Evolutionary conservation across 2,113 vertebrate species (phyloP), one percentile per base, ranked within the genome.

Genomic region (Nothobranchius furzeri): DNA sequence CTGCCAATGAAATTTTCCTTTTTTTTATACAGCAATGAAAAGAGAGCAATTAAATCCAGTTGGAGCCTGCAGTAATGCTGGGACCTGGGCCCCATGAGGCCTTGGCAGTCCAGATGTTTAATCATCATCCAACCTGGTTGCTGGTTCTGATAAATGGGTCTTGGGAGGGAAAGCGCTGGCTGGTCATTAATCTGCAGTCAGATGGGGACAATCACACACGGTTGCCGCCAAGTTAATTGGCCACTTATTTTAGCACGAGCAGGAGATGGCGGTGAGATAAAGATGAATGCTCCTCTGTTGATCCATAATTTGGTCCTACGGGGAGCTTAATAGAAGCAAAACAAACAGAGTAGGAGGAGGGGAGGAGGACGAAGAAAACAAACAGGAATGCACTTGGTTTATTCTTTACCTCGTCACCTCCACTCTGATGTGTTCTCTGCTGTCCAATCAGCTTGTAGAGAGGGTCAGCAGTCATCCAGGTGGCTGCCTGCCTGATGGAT

Each of bases 151-250:
- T 97, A 93, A 97, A 99, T 96, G 94, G 95, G 93, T 81, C 86
- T 85, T 84, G 88, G 91, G 67, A 93, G 84, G 84, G 93, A 96
- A 96, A 95, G 93, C 88, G 46, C 74, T 89, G 92, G 93, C 92
- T 88, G 90, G 93, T 91, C 95, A 98, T 98, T 98, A 95, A 98
- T 98, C 96, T 96, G 88, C 91, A 87, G 92, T 84, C 92, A 93
- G 94, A 94, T 95, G 93, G 94, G 92, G 92, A 94, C 93, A 92
- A 92, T 94, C 92, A 89, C 92, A 90, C 88, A 88, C 92, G 92
- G 93, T 95, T 45, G 69, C 81, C 54, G 92, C 90, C 93, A 92
- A 95, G 90, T 95, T 95, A 96, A 98, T 98, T 97, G 96, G 94
- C 88, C 91, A 92, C 94, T 94, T 95, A 93, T 93, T 94, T 95